Base-by-base conservation (phyloP, 2,888 invertebrate species). In the Synanthedon vespiformis region DNA sequence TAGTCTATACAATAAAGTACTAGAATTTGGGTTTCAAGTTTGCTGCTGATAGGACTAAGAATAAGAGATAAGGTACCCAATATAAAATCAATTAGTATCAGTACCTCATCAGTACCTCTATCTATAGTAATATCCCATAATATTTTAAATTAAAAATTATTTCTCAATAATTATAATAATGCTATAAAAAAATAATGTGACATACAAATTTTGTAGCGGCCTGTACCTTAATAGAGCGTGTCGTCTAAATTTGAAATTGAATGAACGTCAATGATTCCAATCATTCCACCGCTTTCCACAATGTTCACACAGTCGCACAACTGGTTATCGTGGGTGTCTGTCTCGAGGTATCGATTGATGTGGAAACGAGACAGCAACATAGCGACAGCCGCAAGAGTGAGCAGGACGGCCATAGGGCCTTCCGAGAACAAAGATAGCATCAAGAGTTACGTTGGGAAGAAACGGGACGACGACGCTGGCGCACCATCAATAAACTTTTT, bases 371-470 rank as follows among this genome's bases (percentile, higher is more conserved):
- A 80, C 58, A 52, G 53, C 54, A 40, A 2, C 53, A 72, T 55
- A 6, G 48, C 48, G 40, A 50, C 40, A 5, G 53, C 47, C 49
- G 40, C 51, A 48, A 2, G 58, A 18, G 18, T 51, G 64, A 81
- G 44, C 41, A 70, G 59, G 79, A 77, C 55, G 60, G 48, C 59
- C 56, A 2, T 58, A 22, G 54, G 59, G 63, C 77, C 80, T 86
- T 86, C 86, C 64, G 63, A 80, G 86, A 86, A 86, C 67, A 82
- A 34, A 82, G 86, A 86, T 86, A 82, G 78, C 75, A 86, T 85
- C 85, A 71, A 68, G 67, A 77, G 64, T 70, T 67, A 70, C 70
- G 68, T 70, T 66, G 71, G 70, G 79, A 75, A 74, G 78, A 69
- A 77, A 67, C 70, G 77, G 74, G 80, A 78, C 65, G 65, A 68